A percentile compares a stretch with the other conserved stretches of the same genome.
Evolutionary conservation across 2,888 invertebrate genomes (phyloP).

Genomic region (Bedellia somnulentella): DNA sequence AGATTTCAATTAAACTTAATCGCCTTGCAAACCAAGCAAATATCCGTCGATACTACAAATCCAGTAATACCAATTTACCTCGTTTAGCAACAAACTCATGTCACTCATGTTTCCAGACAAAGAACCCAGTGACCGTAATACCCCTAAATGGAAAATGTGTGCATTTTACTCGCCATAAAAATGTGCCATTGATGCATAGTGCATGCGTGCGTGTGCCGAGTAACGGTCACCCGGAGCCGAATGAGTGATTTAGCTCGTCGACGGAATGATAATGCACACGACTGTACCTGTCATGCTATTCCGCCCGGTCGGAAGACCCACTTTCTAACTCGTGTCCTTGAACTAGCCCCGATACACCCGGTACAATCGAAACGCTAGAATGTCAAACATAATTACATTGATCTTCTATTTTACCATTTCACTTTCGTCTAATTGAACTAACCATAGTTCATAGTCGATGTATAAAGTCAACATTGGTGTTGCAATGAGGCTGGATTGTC

Average conservation of each 20-base stretch:
- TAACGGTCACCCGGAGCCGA: constrained; percentile 54
- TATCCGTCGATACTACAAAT: no score
- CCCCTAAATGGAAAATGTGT: constrained; percentile 55
- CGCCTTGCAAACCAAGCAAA: no score
- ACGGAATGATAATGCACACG: constrained; percentile 49
- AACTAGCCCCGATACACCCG: constrained; percentile 14
- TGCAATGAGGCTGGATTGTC: no score
- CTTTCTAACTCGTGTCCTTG: constrained; percentile 46
- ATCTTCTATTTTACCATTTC: no score
- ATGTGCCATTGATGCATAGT: constrained; percentile 52
- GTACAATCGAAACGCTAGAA: no score
- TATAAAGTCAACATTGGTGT: no score
- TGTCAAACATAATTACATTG: no score
- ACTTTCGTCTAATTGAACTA: no score
- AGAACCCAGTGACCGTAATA: constrained; percentile 55
- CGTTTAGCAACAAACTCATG: no score
- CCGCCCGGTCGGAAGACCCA: constrained; percentile 30
- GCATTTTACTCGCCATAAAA: constrained; percentile 51
- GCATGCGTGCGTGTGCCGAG: constrained; percentile 43
- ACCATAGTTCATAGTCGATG: no score
- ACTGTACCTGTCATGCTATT: constrained; percentile 44
- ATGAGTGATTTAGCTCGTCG: constrained; percentile 56
- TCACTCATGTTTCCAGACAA: constrained; percentile 37
- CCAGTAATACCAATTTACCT: no score
- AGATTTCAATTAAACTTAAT: no score